Conservation (phyloP, 2,797 vertebrate species). For the Alcedo quadribrachys region DNA sequence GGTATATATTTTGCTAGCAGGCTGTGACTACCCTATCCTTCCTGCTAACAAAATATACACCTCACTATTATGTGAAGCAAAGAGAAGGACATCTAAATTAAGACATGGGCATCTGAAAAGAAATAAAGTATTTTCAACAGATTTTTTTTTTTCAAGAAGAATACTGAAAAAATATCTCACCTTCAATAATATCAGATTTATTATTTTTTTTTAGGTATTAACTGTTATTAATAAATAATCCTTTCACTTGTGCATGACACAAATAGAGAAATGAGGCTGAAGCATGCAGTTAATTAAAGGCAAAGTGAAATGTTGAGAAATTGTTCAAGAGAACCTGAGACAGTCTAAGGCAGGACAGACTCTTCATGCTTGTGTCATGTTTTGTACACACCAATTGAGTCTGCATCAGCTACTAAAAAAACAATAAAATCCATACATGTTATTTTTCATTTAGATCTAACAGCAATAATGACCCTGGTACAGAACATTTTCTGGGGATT, state of each 20-base stretch:
- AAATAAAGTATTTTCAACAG: neutral
- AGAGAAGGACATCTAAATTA: neutral
- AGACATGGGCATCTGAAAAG: neutral
- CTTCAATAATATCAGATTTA: neutral
- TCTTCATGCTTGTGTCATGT: neutral
- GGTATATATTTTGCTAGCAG: slow-evolving; percentile 52
- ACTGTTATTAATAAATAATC: neutral
- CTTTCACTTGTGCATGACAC: neutral
- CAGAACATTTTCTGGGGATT: slow-evolving; percentile 60
- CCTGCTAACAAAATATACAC: slow-evolving; percentile 37
- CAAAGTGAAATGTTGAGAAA: neutral
- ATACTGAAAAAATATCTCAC: neutral
- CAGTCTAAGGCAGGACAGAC: neutral
- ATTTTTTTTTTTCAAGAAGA: neutral
- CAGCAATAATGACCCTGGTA: slow-evolving; percentile 15
- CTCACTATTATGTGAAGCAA: neutral
- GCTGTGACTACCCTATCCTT: slow-evolving; percentile 49
- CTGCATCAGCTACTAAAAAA: neutral
- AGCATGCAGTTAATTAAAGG: neutral
- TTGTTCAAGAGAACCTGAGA: neutral
- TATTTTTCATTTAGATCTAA: slow-evolving; percentile 49
- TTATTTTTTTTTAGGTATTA: neutral
- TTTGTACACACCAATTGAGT: neutral
- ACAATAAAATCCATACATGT: slow-evolving; percentile 3
- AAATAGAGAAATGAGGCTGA: neutral